Base-by-base conservation (phyloP, 2,113 vertebrate genomes). In the Anser brachyrhynchus region DNA sequence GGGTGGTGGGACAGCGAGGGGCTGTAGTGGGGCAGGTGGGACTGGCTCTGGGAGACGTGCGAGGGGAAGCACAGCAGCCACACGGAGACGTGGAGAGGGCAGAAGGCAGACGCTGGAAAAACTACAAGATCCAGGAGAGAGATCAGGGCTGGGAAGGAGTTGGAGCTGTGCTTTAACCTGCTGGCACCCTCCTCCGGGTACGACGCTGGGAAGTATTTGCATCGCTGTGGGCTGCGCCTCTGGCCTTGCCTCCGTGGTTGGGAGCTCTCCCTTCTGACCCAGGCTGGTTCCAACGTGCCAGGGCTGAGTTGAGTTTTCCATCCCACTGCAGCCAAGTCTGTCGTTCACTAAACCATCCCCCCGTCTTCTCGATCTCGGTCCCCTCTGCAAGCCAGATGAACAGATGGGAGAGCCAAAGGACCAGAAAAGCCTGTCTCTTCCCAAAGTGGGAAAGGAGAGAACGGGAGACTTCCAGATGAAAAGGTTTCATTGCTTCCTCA, bases 351-450 rank as follows among this genome's bases (percentile, higher is more conserved):
- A 94, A 83, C 35, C 35, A 83, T 75, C 29, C 46, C 33, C 55
- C 46, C 7, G 10, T 12, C 3, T 4, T 49, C 75, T 80, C 1
- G 6, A n/a, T 89, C 87, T 58, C 87, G 84, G 57, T 78, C 87
- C 77, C 46, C 73, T 92, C 46, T 59, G 33, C 66, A 26, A 92
- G 65, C 73, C 90, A 84, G 87, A 70, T 81, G 31, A 94, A 59
- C 92, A 95, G 92, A 95, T 92, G 92, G 81, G 61, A 96, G 61
- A 84, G 90, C 95, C 93, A 28, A 25, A 16, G 65, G 37, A 94
- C 74, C 73, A 72, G 84, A 21, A 92, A 66, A 5, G 57, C 66
- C 81, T 94, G 65, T 17, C 37, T 18, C 52, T 84, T 64, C 81
- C 70, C 87, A 43, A 51, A 59, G 52, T 74, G 78, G 84, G 20